Evolutionary conservation across 2,113 vertebrate genomes (phyloP), one percentile per base, ranked within the genome.

Genomic region (Urocynchramus pylzowi): DNA sequence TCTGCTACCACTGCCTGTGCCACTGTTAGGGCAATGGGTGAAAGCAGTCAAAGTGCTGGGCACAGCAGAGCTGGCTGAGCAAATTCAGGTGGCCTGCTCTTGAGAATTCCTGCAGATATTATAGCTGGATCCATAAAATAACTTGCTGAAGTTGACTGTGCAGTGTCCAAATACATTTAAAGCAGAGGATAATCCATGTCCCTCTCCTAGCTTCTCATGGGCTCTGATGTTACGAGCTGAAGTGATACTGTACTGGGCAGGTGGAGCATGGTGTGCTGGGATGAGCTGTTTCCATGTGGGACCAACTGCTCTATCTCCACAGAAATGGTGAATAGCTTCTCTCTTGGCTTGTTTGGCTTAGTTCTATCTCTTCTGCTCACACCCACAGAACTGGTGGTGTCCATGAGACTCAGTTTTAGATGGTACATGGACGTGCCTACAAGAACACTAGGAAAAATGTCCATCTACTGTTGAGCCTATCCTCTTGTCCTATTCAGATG

Each of bases 1-100:
- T 74, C 45, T 50, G 3, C 37, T 89, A 0, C n/a, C 1, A 0
- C 28, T 3, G 4, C 8, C 31, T 18, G 9, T 69, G 50, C 23
- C 63, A 14, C 17, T 11, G 5, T n/a, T 10, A 57, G 42, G 15
- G n/a, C 22, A 44, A 9, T 2, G n/a, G 26, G 26, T 22, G 45
- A 57, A 35, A 45, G 22, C 30, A 57, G n/a, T 12, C 9, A 13
- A 56, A 61, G 27, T 69, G 30, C 75, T 76, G 79, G 19, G 35
- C 27, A 45, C 0, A 1, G 52, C 44, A 30, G 26, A 7, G 20
- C 44, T 45, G 39, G 9, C 45, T 54, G 35, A 20, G 39, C 31
- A 63, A 79, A 63, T 13, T 33, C 15, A 10, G 35, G 2, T 27
- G 21, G 7, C 50, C 33, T 50, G 27, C 28, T 61, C 27, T 57